Conservation (phyloP, 2,113 vertebrate species). For the Bagarius yarrelli region DNA sequence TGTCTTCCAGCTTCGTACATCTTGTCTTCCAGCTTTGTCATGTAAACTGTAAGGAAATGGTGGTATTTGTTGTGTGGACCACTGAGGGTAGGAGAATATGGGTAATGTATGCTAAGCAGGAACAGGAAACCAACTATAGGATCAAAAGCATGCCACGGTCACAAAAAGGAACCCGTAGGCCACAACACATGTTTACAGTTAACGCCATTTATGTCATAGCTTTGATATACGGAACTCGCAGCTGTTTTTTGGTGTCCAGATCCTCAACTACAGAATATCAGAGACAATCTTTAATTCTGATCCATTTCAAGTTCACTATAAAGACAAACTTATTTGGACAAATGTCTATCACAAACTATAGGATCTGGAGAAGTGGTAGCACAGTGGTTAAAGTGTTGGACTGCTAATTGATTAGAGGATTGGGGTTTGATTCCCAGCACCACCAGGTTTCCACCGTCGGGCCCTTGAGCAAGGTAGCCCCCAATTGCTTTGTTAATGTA, state of each 20-base stretch:
- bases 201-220: neutral
- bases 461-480: no score
- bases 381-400: no score
- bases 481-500: no score
- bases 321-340: no score
- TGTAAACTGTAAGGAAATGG: conserved; percentile 30
- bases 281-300: neutral
- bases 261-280: neutral
- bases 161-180: conserved; percentile 14
- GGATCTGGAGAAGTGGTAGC: no score
- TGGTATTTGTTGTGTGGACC: conserved; percentile 26
- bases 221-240: neutral
- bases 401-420: no score
- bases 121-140: conserved; percentile 10
- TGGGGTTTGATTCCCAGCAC: no score
- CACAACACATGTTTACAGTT: neutral
- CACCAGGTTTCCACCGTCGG: no score
- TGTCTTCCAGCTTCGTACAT: neutral
- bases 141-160: conserved; percentile 18
- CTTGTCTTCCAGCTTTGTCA: conserved; percentile 5
- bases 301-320: no score
- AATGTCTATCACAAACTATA: no score
- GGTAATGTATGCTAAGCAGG: conserved; percentile 27
- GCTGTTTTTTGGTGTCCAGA: neutral
- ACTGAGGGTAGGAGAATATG: conserved; percentile 25